Base-by-base conservation (phyloP, 2,888 invertebrate genomes). In the Rugalucina vietnamica region DNA sequence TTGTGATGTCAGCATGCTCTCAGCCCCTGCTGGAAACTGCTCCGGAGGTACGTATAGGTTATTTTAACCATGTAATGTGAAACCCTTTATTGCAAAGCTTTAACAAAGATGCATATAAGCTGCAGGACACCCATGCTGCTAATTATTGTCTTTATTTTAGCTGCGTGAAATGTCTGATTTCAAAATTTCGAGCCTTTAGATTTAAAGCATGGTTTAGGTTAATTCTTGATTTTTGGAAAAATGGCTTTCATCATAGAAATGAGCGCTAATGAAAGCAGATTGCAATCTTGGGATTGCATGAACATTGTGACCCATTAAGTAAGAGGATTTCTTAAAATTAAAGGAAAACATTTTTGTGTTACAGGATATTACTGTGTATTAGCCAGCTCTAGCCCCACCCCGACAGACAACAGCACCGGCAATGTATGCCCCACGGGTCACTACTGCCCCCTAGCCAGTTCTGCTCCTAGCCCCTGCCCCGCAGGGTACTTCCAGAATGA, bases 361-460 rank as follows among this genome's bases (percentile, higher is more conserved):
- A 34, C 84, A 90, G 94, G 94, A 24, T 92, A 89, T 49, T 94
- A 92, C 89, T 94, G 94, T 77, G 91, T 80, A 18, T 83, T 91
- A 14, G 81, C 88, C 60, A 92, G 94, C 10, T 82, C 81, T 29
- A 84, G 65, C 1, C 76, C 90, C 27, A 89, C 89, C 1, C 94
- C 94, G 18, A 89, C 89, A 29, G 93, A 93, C 82, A 91, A 88
- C 34, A 74, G 72, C 1, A 93, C 93, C 12, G 94, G 94, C 2
- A 88, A 92, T 78, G 78, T 92, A 12, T 94, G 94, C 83, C 93
- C 93, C 18, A 90, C 89, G 27, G 94, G 94, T 57, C 91, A 93
- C 82, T 94, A 91, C 85, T 94, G 94, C 76, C 93, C 93, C n/a
- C 79, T 71, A 10, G 91, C 91, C 8, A 92, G 90, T 72, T 71